Conservation (phyloP, 2,797 vertebrate species). For the Pseudochirops corinnae region DNA sequence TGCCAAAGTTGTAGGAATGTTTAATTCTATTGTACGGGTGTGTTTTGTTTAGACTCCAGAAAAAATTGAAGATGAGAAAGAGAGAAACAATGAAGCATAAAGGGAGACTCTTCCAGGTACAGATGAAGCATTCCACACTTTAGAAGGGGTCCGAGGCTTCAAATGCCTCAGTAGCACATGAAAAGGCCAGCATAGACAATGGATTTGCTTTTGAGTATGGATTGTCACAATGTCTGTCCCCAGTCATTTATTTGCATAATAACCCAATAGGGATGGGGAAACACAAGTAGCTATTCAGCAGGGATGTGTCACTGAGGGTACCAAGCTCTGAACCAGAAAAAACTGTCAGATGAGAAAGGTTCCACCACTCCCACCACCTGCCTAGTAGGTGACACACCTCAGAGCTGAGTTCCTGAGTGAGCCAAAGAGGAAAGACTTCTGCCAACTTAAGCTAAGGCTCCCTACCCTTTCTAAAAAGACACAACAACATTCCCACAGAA, state of each 20-base stretch:
- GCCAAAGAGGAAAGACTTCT: not conserved
- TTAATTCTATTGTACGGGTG: constrained; percentile 41
- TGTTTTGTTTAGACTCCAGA: constrained; percentile 16
- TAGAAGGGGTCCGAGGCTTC: not conserved
- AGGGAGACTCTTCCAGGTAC: not conserved
- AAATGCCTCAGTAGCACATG: not conserved
- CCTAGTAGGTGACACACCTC: not conserved
- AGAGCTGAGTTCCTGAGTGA: not conserved
- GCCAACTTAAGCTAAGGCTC: not conserved
- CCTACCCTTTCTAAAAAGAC: not conserved
- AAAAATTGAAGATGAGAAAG: constrained; percentile 22
- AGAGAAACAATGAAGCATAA: not conserved
- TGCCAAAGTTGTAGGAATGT: constrained; percentile 59
- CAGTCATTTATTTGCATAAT: constrained; percentile 1
- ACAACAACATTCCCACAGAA: not conserved
- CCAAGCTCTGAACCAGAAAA: not conserved
- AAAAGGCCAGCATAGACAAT: not conserved
- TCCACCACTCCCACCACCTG: not conserved
- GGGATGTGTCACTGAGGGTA: not conserved
- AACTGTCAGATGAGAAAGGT: not conserved
- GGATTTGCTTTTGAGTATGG: not conserved
- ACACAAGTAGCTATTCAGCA: not conserved
- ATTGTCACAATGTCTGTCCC: not conserved
- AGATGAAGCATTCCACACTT: not conserved
- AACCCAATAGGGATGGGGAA: not conserved